A percentile compares a stretch with the other conserved stretches of the same genome.
These are phyloP conservation scores for Chaenodraco wilsoni DNA, from an alignment of 2,797 vertebrate genomes.

Conservation along the genomic window DNA sequence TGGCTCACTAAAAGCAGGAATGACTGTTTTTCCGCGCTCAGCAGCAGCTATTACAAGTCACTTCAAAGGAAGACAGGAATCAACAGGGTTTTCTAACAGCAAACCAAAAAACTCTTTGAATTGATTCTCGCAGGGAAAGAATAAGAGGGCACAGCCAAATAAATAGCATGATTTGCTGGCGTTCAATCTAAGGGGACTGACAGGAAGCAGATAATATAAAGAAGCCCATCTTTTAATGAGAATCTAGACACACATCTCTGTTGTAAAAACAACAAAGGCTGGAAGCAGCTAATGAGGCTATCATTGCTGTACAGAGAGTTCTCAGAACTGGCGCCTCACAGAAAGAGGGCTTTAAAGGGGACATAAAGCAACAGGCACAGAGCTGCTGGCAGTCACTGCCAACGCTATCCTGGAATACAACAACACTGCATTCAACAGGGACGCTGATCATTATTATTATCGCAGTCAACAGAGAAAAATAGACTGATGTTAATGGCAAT, in stretches of 20 bases:
- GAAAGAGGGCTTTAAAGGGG: constrained; percentile 80
- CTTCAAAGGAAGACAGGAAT: constrained; percentile 63
- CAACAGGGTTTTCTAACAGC: constrained; percentile 66
- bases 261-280: constrained; percentile 83
- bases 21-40: constrained; percentile 34
- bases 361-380: constrained; percentile 78
- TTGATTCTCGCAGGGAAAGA: constrained; percentile 75
- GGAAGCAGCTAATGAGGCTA: constrained; percentile 85
- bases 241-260: constrained; percentile 82
- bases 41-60: constrained; percentile 15
- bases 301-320: constrained; percentile 80
- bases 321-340: constrained; percentile 72
- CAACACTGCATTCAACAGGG: constrained; percentile 43
- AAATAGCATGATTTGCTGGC: constrained; percentile 79
- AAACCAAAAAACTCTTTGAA: constrained; percentile 73
- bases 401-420: constrained; percentile 59
- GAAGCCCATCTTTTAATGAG: constrained; percentile 83
- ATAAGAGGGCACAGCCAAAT: constrained; percentile 68
- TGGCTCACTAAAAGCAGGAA: constrained; percentile 16
- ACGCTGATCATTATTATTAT: constrained; percentile 28
- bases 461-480: constrained; percentile 34
- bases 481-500: not conserved
- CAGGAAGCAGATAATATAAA: constrained; percentile 77
- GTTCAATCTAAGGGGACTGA: constrained; percentile 79
- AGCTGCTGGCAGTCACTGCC: constrained; percentile 67